A percentile compares a stretch with the other conserved stretches of the same genome.
phyloP scores from a whole-genome alignment of 2,888 invertebrate genomes.

The Acrobasis consociella region DNA sequence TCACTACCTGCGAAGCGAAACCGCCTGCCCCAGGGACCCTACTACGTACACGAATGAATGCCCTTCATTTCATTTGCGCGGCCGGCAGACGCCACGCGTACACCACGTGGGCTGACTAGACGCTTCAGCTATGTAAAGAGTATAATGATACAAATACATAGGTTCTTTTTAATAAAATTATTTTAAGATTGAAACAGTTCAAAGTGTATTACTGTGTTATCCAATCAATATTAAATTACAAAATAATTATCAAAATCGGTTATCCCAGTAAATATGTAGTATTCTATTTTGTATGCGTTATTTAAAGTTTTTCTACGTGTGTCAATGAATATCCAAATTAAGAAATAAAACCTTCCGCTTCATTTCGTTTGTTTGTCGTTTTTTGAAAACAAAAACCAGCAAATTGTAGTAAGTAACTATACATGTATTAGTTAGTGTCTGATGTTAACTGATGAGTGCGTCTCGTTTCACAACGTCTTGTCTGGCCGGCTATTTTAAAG shows the following conservation, averaged over 20 bases:
- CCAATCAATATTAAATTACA: no score
- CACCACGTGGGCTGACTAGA: slow-evolving; percentile 31
- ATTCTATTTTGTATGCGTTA: no score
- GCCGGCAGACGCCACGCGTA: slow-evolving; percentile 33
- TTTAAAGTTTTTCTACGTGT: no score
- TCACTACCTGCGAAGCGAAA: slow-evolving; percentile 48
- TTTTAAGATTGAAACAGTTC: no score
- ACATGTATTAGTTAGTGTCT: slow-evolving; percentile 1
- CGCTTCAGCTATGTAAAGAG: slow-evolving; percentile 8
- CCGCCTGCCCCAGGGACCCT: slow-evolving; percentile 33
- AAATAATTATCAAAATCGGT: no score
- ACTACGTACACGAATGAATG: slow-evolving; percentile 34
- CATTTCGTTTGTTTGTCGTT: no score
- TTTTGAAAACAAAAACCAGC: slow-evolving; percentile 6
- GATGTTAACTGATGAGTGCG: slow-evolving; percentile 13
- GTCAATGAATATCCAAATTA: no score
- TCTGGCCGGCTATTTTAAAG: slow-evolving; percentile 19
- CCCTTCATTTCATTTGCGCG: slow-evolving; percentile 30
- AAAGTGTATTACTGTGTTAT: no score
- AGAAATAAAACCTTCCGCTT: no score
- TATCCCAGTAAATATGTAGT: no score
- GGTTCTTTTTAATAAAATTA: no score
- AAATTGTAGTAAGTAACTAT: background rate
- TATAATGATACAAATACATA: background rate
- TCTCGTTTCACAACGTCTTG: slow-evolving; percentile 15